Evolutionary conservation across 2,113 vertebrate species (phyloP).

Genomic region (Notarius lentiginosus): DNA sequence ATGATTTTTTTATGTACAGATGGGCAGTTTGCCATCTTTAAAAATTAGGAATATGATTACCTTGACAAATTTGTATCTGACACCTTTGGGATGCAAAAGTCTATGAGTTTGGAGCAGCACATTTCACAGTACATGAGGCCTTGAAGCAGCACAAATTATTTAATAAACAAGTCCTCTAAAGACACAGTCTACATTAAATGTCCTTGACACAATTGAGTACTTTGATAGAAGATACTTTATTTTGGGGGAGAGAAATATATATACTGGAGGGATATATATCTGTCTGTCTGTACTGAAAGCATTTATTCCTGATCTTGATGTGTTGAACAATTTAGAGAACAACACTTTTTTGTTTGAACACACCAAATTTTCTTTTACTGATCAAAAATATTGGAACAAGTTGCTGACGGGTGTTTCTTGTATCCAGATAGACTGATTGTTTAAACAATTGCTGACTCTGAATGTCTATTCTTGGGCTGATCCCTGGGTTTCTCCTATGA

Average conservation of each 20-base stretch:
- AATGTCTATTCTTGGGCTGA: too few species aligned
- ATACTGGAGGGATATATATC: too few species aligned
- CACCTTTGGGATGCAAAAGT: slow-evolving; percentile 5
- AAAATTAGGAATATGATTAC: slow-evolving; percentile 19
- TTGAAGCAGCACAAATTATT: neutral
- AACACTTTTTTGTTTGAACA: too few species aligned
- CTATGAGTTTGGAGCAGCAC: neutral
- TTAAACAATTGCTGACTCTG: too few species aligned
- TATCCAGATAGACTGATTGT: too few species aligned
- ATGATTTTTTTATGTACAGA: neutral
- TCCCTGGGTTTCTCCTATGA: too few species aligned
- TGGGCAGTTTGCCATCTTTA: slow-evolving; percentile 15
- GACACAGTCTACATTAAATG: neutral
- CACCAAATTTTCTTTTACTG: too few species aligned
- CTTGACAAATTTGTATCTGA: slow-evolving; percentile 18
- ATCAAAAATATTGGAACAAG: too few species aligned
- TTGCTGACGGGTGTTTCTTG: too few species aligned
- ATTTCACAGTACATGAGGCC: slow-evolving; percentile 23
- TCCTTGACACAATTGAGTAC: slow-evolving; percentile 15
- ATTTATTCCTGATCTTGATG: too few species aligned
- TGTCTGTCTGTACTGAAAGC: too few species aligned
- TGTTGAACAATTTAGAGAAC: too few species aligned
- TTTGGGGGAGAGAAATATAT: neutral
- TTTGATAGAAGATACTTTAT: neutral
- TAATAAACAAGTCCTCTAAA: slow-evolving; percentile 17